Base-by-base conservation (phyloP, 2,113 vertebrate genomes). In the Probosciger aterrimus region DNA sequence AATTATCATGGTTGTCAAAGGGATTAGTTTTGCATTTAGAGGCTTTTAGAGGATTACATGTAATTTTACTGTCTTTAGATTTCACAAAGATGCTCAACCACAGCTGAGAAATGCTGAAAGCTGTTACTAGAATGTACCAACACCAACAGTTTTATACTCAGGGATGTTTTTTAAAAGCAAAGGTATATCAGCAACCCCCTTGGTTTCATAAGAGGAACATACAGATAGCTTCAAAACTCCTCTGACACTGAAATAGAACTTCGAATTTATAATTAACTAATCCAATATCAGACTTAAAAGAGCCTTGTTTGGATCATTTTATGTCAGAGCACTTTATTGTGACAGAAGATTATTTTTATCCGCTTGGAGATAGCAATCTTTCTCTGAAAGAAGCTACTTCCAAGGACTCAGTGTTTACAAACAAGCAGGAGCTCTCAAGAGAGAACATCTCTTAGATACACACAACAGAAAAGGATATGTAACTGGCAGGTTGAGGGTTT, bases 261-360 rank as follows among this genome's bases (percentile, higher is more conserved):
- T 7, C 37, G 41, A 57, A 92, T 95, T 90, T 76, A 64, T 60
- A 86, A 88, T 86, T 71, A 92, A 65, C 11, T 57, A 37, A 81
- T 68, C 52, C 47, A 90, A 37, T 33, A 92, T 64, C 44, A 86
- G 46, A 86, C 60, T 92, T 91, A 46, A 88, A 88, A 95, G 86
- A 82, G 18, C 6, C 39, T 55, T 85, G 10, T 88, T 55, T 90
- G 50, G 69, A 79, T 25, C 47, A 59, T 89, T 91, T 89, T 52
- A 89, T 87, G 69, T 76, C 74, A 92, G 73, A 95, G 52, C 31
- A 68, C 71, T 93, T 89, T 11, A 65, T 13, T 76, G 57, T 75
- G 78, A 86, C 39, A 71, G 65, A 92, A 77, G 79, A 92, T 70
- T 79, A 89, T 81, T 91, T 95, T 90, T 64, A 92, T 81, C 65